Evolutionary conservation across 2,888 invertebrate species (phyloP), one percentile per base, ranked within the genome.

Genomic region (Slavum lentiscoides): DNA sequence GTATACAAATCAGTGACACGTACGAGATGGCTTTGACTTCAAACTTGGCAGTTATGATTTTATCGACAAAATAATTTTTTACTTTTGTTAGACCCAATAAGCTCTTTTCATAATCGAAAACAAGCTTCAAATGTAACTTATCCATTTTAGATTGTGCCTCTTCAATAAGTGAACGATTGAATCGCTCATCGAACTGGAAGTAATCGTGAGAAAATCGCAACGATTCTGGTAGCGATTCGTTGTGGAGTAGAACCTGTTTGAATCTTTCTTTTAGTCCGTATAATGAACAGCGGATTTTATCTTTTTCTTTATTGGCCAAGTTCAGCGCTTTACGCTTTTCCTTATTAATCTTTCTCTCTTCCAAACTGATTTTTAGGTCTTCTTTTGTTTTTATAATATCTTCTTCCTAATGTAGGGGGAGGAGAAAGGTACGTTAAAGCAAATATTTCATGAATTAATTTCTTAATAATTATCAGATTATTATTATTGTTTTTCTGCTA

Each of bases 51-150:
- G 91, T 91, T 6, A 72, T 0, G 58, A 94, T 86, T 13, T 90
- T 89, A 82, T 91, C 88, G 23, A 93, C 89, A 84, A 93, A 93
- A 84, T 91, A 89, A 9, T 89, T 87, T 85, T 89, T 88, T 85
- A 94, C 88, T 85, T 93, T 92, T 43, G 89, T 85, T 21, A 91
- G 85, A 23, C 88, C 89, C 6, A 92, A 85, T 83, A 90, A 89
- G 0, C 92, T 92, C 83, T 91, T 92, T 84, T 92, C 92, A 4
- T 92, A 88, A 83, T 92, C 90, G 85, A 91, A 92, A 0, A 91
- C 92, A 55, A 92, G 85, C 85, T 92, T 92, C 62, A 90, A 88
- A 39, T 88, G 88, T 1, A 93, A 90, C 59, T 92, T 86, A 6
- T 90, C 89, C 84, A 91, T 88, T 82, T 92, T 90, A 0, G 88